Percentiles rank a stretch among this genome's conserved stretches.
Evolutionary conservation across 2,797 vertebrate genomes (phyloP).

Genomic region (Choloepus didactylus): DNA sequence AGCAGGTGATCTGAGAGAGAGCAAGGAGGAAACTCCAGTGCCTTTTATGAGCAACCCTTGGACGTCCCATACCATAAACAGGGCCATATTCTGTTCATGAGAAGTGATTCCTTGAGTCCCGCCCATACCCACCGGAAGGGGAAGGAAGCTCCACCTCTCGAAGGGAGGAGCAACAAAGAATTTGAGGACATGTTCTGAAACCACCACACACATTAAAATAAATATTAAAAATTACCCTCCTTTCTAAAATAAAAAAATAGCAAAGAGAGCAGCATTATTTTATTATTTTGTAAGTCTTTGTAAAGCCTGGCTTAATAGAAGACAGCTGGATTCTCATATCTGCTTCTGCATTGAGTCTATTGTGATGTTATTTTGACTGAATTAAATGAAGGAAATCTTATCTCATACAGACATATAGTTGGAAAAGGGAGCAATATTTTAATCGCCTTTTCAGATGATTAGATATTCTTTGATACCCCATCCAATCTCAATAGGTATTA

Average conservation of each 20-base stretch:
- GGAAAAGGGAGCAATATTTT: conserved; percentile 31
- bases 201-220: neutral
- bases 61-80: neutral
- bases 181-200: neutral
- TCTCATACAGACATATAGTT: neutral
- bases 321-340: conserved; percentile 19
- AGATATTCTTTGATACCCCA: neutral
- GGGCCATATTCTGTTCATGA: neutral
- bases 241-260: conserved; percentile 48
- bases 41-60: neutral
- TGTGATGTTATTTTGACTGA: conserved; percentile 60
- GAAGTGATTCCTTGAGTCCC: neutral
- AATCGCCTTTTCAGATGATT: conserved; percentile 62
- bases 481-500: conserved; percentile 15
- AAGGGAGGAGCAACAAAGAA: neutral
- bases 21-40: neutral
- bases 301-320: conserved; percentile 30
- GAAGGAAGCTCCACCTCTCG: neutral
- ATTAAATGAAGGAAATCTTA: conserved; percentile 44
- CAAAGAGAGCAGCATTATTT: neutral
- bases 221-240: conserved; percentile 10
- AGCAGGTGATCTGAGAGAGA: neutral
- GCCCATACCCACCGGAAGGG: neutral
- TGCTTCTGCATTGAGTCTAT: conserved; percentile 39
- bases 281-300: conserved; percentile 44